Base-by-base conservation (phyloP, 2,888 invertebrate genomes). In the Drosophila neutralis region DNA sequence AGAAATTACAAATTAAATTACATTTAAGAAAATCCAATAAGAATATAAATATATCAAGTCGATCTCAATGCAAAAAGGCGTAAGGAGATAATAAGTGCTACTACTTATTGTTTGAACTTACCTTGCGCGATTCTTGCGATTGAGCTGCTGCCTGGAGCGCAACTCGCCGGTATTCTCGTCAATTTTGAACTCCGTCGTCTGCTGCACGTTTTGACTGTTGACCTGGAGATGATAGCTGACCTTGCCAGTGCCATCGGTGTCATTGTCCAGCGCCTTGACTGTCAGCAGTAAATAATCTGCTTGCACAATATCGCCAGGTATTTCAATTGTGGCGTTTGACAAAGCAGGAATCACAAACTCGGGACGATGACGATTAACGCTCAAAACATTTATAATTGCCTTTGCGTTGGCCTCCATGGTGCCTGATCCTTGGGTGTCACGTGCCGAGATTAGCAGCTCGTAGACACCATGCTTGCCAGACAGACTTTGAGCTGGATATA, bases 181-280 rank as follows among this genome's bases (percentile, higher is more conserved):
- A 42, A 98, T 96, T 35, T 94, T 94, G 92, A 98, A 98, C 91
- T 98, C 97, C 13, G 95, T 94, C 0, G 98, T 98, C 91, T 96
- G 96, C 73, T 96, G 96, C 0, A 96, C 95, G 83, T 97, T 96
- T 82, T 95, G 94, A 87, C 96, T 96, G 78, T 92, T 92, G 4
- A 96, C 95, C 93, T 97, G 97, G 70, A 97, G 93, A 91, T 96
- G 97, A 93, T 98, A 98, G 2, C 96, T 96, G 0, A 98, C 94
- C 61, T 95, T 94, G 1, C 98, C 98, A 92, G 97, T 98, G 78
- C 96, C 96, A 1, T 97, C 97, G 0, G 94, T 94, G 91, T 98
- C 98, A 78, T 95, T 95, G 90, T 98, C 98, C 0, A 94, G 94
- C 0, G 98, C 98, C 90, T 96, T 95, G 0, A 98, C 96, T 1